phyloP scores from a whole-genome alignment of 2,888 invertebrate genomes.

The Pachycephus smyrnensis region DNA sequence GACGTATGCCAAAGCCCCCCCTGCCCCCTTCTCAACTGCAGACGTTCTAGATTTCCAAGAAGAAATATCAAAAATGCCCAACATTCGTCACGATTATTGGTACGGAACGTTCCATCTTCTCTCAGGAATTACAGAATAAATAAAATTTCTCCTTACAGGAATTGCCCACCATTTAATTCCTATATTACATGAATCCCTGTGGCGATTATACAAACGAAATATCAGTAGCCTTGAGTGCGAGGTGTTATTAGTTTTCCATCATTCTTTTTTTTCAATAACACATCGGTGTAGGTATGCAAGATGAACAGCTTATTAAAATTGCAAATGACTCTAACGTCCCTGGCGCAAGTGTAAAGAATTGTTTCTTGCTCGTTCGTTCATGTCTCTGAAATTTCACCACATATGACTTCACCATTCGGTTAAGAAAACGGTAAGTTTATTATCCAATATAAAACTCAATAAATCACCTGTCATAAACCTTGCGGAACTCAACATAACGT shows the following conservation, averaged over 20 bases:
- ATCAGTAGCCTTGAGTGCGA: neutral
- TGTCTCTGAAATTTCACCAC: neutral
- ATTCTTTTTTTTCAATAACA: neutral
- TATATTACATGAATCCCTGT: neutral
- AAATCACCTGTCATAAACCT: neutral
- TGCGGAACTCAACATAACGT: neutral
- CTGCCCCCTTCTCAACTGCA: conserved; percentile 10
- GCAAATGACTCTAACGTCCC: conserved; percentile 31
- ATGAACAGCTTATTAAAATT: conserved; percentile 37
- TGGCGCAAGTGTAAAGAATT: conserved; percentile 3
- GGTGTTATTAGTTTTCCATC: neutral
- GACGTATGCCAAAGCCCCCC: conserved; percentile 25
- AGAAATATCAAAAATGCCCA: neutral
- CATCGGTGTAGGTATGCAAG: neutral
- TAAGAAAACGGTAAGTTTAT: neutral
- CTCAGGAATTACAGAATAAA: neutral
- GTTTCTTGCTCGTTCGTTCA: neutral
- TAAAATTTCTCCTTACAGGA: neutral
- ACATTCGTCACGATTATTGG: neutral
- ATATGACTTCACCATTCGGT: neutral
- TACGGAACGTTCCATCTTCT: neutral
- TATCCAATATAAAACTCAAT: neutral
- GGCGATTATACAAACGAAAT: neutral
- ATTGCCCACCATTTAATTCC: neutral
- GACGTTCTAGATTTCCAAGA: conserved; percentile 24